Percentiles rank a stretch among this genome's conserved stretches.
Evolutionary conservation across 2,797 vertebrate genomes (phyloP).

Genomic region (Pogonophryne albipinna): DNA sequence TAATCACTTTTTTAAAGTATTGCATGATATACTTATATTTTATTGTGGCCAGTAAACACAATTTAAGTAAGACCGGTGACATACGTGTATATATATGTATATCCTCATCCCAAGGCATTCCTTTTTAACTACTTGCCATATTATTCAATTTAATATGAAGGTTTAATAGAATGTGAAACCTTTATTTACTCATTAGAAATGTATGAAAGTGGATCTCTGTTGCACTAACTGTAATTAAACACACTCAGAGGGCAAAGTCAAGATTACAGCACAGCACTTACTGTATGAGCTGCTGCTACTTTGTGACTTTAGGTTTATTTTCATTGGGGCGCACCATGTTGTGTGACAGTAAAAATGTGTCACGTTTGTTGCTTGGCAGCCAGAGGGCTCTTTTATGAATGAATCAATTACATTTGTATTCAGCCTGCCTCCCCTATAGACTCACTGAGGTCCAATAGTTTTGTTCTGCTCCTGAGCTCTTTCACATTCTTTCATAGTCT

Average conservation of each 20-base stretch:
- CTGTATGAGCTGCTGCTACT: not conserved
- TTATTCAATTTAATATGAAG: not conserved
- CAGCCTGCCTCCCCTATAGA: constrained; percentile 23
- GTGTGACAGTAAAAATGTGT: constrained; percentile 23
- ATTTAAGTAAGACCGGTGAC: not conserved
- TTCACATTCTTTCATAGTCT: constrained; percentile 38
- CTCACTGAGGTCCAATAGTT: not conserved
- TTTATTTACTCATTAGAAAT: not conserved
- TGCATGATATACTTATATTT: not conserved
- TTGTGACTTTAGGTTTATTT: not conserved
- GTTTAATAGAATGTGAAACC: not conserved
- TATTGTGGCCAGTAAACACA: not conserved
- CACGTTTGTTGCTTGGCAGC: constrained; percentile 28
- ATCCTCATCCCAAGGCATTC: not conserved
- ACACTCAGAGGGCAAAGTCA: not conserved
- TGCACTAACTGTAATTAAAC: not conserved
- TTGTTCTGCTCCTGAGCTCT: constrained; percentile 13
- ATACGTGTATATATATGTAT: too few species aligned
- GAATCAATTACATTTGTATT: constrained; percentile 40
- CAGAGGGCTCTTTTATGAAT: constrained; percentile 30
- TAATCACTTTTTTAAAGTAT: not conserved
- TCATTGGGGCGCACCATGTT: not conserved
- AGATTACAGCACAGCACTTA: not conserved
- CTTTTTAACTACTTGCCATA: not conserved
- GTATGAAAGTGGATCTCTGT: not conserved